Percentiles rank a stretch among this genome's conserved stretches.
These are phyloP conservation scores for Ammodytes dubius DNA, from an alignment of 2,113 vertebrate genomes.

Conservation along the genomic window DNA sequence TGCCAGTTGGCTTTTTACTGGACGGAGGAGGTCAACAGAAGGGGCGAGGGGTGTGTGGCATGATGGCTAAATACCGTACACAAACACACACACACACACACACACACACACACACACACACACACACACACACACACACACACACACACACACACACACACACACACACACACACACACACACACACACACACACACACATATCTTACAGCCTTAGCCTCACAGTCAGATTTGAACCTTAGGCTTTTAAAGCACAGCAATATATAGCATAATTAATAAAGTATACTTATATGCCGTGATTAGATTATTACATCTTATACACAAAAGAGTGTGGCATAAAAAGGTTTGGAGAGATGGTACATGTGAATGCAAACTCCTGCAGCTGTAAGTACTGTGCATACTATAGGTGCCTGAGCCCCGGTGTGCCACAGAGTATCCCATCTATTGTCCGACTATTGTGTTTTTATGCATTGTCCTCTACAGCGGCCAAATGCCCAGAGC, in stretches of 20 bases:
- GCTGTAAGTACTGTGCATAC: conserved; percentile 50
- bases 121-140: conserved; percentile 14
- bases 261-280: conserved; percentile 35
- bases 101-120: conserved; percentile 33
- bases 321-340: conserved; percentile 41
- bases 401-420: conserved; percentile 53
- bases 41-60: conserved; percentile 6
- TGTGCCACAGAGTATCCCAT: conserved; percentile 55
- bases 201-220: conserved; percentile 39
- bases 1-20: conserved; percentile 72
- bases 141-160: conserved; percentile 6
- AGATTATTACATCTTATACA: conserved; percentile 41
- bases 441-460: conserved; percentile 74
- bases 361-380: conserved; percentile 39
- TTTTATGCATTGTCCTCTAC: conserved; percentile 70
- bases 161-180: conserved; percentile 27
- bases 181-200: conserved; percentile 27
- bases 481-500: conserved; percentile 75
- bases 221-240: conserved; percentile 39
- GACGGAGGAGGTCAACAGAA: conserved; percentile 58
- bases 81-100: conserved; percentile 15
- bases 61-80: conserved; percentile 7
- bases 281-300: conserved; percentile 38
- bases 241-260: conserved; percentile 49
- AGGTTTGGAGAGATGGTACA: conserved; percentile 35